Percentiles rank a stretch among this genome's conserved stretches.
phyloP scores from a whole-genome alignment of 2,888 invertebrate genomes.

The Anorthoa munda region DNA sequence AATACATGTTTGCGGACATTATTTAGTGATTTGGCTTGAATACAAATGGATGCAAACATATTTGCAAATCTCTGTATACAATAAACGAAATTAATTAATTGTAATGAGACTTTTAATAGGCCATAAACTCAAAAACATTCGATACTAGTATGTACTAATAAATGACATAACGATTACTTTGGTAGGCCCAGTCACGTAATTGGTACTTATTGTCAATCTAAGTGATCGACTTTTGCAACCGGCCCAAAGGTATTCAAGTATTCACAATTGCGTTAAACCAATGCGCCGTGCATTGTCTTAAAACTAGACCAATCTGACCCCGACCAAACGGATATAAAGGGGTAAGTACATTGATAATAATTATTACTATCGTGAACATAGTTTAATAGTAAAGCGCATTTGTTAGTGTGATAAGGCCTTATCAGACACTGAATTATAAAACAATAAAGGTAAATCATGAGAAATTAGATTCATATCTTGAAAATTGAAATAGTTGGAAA shows the following conservation, averaged over 20 bases:
- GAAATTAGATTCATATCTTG: constrained; percentile 38
- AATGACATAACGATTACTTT: constrained; percentile 53
- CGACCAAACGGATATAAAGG: constrained; percentile 60
- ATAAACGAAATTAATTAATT: constrained; percentile 21
- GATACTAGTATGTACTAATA: constrained; percentile 3
- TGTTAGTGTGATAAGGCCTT: constrained; percentile 30
- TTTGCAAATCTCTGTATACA: neutral
- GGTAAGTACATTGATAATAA: constrained; percentile 43
- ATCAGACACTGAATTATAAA: constrained; percentile 38
- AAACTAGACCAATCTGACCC: constrained; percentile 62
- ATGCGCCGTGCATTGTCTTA: constrained; percentile 58
- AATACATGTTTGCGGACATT: neutral
- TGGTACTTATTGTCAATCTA: constrained; percentile 50
- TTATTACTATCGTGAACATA: constrained; percentile 37
- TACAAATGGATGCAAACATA: neutral
- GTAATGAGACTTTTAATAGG: constrained; percentile 19
- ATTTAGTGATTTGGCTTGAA: neutral
- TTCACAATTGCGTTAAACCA: constrained; percentile 59
- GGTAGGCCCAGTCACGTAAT: constrained; percentile 41
- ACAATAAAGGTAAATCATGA: constrained; percentile 45
- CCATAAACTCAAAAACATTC: constrained; percentile 10
- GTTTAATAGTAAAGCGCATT: constrained; percentile 48
- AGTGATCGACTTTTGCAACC: constrained; percentile 56
- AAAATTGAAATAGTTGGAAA: constrained; percentile 30
- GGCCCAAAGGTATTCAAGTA: constrained; percentile 58